Conservation (phyloP, 2,888 invertebrate genomes). For the Carabus problematicus region DNA sequence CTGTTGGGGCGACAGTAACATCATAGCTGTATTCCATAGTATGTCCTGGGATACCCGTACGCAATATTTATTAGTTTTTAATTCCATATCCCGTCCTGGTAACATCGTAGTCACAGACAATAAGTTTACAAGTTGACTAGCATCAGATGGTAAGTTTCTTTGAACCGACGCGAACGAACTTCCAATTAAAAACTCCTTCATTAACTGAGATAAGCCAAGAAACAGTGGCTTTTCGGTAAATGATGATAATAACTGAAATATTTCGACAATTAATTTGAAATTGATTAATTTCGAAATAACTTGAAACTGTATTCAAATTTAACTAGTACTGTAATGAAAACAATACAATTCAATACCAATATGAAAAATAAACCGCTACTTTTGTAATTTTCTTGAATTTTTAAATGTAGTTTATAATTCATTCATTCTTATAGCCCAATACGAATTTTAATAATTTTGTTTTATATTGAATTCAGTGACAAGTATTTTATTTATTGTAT, state of each 20-base stretch:
- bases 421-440: too few species aligned
- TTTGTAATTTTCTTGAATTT: too few species aligned
- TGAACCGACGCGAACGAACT: constrained; percentile 75
- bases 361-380: too few species aligned
- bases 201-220: constrained; percentile 69
- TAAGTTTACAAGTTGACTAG: constrained; percentile 70
- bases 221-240: constrained; percentile 68
- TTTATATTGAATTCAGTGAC: constrained; percentile 12
- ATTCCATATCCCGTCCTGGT: constrained; percentile 66
- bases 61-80: constrained; percentile 64
- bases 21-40: constrained; percentile 82
- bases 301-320: too few species aligned
- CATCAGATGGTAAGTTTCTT: constrained; percentile 76
- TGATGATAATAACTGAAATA: constrained; percentile 66
- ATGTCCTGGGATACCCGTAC: constrained; percentile 77
- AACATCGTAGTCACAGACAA: constrained; percentile 74
- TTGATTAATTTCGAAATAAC: neutral
- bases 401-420: too few species aligned
- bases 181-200: constrained; percentile 84
- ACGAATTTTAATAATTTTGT: constrained; percentile 14
- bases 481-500: neutral
- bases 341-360: too few species aligned
- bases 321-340: too few species aligned
- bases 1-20: constrained; percentile 84
- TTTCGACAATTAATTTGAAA: constrained; percentile 18